A percentile compares a stretch with the other conserved stretches of the same genome.
phyloP scores from a whole-genome alignment of 53 echinoderm and acorn worm species.

The Mesocentrotus franciscanus region DNA sequence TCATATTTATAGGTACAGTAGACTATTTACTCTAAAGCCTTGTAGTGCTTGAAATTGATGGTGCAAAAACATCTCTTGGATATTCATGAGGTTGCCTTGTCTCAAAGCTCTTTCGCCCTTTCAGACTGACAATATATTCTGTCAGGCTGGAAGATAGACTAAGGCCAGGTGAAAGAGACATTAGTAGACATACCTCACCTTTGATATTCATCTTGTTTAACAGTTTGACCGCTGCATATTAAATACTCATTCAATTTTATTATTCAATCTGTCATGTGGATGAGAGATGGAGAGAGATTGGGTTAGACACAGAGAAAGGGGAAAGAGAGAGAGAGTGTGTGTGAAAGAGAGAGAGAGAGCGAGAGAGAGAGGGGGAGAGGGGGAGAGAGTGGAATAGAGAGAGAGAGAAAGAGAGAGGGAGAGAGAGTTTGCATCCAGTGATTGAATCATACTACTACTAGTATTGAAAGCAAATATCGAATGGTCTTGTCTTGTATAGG shows the following conservation, averaged over 20 bases:
- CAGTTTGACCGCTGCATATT: constrained; percentile 17
- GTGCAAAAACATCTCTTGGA: no score
- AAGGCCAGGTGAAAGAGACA: constrained; percentile 40
- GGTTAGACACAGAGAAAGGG: not conserved
- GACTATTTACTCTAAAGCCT: no score
- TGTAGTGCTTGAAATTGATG: no score
- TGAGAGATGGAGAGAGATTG: constrained; percentile 17
- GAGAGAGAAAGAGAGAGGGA: not conserved
- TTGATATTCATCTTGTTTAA: constrained; percentile 42
- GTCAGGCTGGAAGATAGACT: not conserved
- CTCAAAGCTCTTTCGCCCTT: no score
- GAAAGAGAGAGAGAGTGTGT: not conserved
- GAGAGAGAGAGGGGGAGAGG: not conserved
- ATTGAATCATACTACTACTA: not conserved
- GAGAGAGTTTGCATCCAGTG: not conserved
- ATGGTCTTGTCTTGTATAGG: not conserved
- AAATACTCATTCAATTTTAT: constrained; percentile 32
- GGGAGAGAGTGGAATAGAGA: not conserved
- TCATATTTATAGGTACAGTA: no score
- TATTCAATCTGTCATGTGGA: constrained; percentile 19
- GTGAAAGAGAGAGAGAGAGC: not conserved
- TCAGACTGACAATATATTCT: not conserved
- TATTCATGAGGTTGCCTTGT: no score
- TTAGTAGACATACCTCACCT: constrained; percentile 23
- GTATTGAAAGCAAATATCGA: not conserved